phyloP scores from a whole-genome alignment of 2,113 vertebrate genomes.

The Daphoenositta chrysoptera region DNA sequence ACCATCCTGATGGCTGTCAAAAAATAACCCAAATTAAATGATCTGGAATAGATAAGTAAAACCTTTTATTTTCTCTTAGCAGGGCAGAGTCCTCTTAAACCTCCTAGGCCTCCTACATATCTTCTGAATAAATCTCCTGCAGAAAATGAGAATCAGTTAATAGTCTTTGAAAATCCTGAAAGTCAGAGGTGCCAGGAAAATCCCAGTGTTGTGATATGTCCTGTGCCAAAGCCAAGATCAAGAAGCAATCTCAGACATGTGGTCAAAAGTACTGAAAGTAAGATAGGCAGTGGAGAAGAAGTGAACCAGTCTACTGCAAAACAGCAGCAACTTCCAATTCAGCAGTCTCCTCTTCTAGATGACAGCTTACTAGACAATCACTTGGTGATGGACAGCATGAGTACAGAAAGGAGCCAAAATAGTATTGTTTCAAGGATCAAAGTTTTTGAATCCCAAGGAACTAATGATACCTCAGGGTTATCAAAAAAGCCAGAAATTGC shows the following conservation, averaged over 20 bases:
- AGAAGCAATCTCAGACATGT: conserved; percentile 77
- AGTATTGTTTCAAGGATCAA: conserved; percentile 86
- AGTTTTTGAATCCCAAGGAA: conserved; percentile 84
- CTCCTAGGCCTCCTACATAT: conserved; percentile 72
- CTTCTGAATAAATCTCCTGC: conserved; percentile 37
- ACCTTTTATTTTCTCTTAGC: conserved; percentile 12
- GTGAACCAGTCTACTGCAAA: background rate
- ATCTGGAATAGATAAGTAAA: background rate
- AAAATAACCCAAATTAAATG: background rate
- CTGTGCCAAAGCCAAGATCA: conserved; percentile 87
- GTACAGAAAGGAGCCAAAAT: conserved; percentile 73
- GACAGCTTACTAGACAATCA: conserved; percentile 59
- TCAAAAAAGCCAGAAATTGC: conserved; percentile 75
- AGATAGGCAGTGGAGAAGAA: conserved; percentile 56
- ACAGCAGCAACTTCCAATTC: conserved; percentile 31
- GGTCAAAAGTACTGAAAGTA: conserved; percentile 67
- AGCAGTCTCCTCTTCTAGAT: conserved; percentile 71
- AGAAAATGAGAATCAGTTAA: conserved; percentile 58
- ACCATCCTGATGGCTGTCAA: background rate
- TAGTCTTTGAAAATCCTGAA: conserved; percentile 61
- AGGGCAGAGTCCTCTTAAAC: conserved; percentile 80
- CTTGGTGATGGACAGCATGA: conserved; percentile 75
- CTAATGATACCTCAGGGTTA: conserved; percentile 63
- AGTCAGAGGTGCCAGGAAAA: conserved; percentile 61
- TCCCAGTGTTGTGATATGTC: conserved; percentile 66